Percentiles rank a stretch among this genome's conserved stretches.
phyloP scores from a whole-genome alignment of 1,140 invertebrate genomes.

The Oppia nitens region DNA sequence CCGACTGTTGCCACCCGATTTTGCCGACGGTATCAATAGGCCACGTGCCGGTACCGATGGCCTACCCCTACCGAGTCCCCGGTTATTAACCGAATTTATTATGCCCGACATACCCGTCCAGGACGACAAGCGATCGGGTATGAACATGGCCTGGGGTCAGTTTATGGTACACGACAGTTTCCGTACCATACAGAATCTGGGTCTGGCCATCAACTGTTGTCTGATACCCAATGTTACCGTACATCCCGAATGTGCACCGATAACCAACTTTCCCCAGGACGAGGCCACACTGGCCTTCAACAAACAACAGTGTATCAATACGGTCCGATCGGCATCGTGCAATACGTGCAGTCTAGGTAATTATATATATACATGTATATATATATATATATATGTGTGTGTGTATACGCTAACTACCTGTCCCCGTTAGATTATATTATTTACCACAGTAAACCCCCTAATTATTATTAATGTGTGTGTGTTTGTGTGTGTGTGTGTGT shows the following conservation, averaged over 20 bases:
- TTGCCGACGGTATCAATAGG: constrained; percentile 37
- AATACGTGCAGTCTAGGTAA: constrained; percentile 15
- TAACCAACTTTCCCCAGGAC: constrained; percentile 22
- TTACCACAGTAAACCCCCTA: no score
- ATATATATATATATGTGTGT: no score
- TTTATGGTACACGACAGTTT: constrained; percentile 19
- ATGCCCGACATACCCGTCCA: constrained; percentile 13
- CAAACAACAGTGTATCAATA: constrained; percentile 26
- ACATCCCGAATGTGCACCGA: constrained; percentile 24
- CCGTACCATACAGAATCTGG: constrained; percentile 8
- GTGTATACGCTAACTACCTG: no score
- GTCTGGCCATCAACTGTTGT: constrained; percentile 24
- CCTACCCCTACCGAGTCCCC: constrained; percentile 32
- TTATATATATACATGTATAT: no score
- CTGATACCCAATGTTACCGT: constrained; percentile 8
- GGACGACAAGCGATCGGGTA: constrained; percentile 1
- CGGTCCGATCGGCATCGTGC: constrained; percentile 23
- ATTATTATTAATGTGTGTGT: no score
- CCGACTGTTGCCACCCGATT: constrained; percentile 41
- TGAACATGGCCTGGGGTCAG: constrained; percentile 18
- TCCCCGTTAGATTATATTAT: no score
- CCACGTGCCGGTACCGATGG: constrained; percentile 21
- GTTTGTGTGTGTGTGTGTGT: no score
- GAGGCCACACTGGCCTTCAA: constrained; percentile 25
- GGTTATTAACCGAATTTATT: constrained; percentile 31